phyloP scores from a whole-genome alignment of 2,888 invertebrate genomes.

The Atethmia centrago region DNA sequence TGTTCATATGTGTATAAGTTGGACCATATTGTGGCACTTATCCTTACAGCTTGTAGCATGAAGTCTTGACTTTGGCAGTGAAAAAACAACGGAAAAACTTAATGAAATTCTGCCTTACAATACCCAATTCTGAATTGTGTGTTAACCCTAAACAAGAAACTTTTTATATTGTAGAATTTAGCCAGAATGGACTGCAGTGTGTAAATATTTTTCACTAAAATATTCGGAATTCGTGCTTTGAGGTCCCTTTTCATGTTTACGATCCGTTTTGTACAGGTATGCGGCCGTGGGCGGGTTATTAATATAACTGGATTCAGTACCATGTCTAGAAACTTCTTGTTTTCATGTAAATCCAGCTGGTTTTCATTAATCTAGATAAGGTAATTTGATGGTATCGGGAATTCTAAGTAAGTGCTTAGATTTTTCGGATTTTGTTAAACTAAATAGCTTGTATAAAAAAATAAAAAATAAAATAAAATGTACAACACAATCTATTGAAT shows the following conservation, averaged over 20 bases:
- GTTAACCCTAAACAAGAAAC: background rate
- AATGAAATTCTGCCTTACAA: background rate
- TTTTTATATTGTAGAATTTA: background rate
- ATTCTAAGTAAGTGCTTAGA: background rate
- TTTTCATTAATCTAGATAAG: background rate
- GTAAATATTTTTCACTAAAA: constrained; percentile 15
- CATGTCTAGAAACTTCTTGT: background rate
- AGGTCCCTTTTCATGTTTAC: constrained; percentile 1
- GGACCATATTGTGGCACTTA: background rate
- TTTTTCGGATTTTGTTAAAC: background rate
- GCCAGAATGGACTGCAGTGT: background rate
- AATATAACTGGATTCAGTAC: background rate
- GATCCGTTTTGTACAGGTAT: constrained; percentile 2
- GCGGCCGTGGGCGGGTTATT: constrained; percentile 2
- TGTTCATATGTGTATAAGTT: background rate
- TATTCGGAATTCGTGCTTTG: constrained; percentile 26
- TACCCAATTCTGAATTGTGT: background rate
- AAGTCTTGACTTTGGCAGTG: too few species aligned
- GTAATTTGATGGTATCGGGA: background rate
- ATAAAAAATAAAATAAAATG: too few species aligned
- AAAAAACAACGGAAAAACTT: background rate
- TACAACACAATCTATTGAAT: background rate
- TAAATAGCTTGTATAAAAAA: too few species aligned
- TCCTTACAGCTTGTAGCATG: too few species aligned
- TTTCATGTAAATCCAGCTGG: background rate